Evolutionary conservation across 2,888 invertebrate species (phyloP).

Genomic region (Parnassius smintheus): DNA sequence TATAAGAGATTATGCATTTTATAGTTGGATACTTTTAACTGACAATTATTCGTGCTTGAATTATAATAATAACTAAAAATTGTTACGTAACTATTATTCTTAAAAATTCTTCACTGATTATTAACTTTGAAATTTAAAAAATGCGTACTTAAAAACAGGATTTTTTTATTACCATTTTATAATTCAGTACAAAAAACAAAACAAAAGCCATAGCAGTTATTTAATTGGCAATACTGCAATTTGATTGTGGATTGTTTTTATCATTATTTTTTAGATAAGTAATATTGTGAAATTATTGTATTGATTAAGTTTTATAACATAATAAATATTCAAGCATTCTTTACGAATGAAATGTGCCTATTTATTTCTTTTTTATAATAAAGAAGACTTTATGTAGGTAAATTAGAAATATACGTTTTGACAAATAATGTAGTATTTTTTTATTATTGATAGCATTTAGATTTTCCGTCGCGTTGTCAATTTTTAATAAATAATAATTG

Average conservation of each 20-base stretch:
- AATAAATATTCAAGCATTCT: constrained; percentile 58
- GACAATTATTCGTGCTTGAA: constrained; percentile 28
- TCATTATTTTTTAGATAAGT: constrained; percentile 48
- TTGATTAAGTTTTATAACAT: constrained; percentile 38
- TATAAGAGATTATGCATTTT: constrained; percentile 40
- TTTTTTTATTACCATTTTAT: constrained; percentile 31
- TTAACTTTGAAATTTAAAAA: neutral
- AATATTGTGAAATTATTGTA: constrained; percentile 59
- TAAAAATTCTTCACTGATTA: neutral
- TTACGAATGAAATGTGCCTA: constrained; percentile 73
- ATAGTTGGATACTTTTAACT: constrained; percentile 37
- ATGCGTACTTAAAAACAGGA: constrained; percentile 26
- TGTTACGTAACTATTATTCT: neutral
- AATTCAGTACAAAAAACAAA: constrained; percentile 67
- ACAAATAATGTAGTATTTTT: constrained; percentile 63
- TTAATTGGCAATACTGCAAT: constrained; percentile 61
- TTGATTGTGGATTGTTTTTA: constrained; percentile 66
- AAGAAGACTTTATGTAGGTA: constrained; percentile 65
- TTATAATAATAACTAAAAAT: constrained; percentile 10
- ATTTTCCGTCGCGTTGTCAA: constrained; percentile 46
- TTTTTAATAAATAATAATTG: constrained; percentile 38
- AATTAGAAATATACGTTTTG: constrained; percentile 54
- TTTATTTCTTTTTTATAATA: constrained; percentile 70
- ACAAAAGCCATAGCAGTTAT: constrained; percentile 63
- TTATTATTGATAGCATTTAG: constrained; percentile 43